Evolutionary conservation across 2,888 invertebrate species (phyloP).

Genomic region (Zaprionus lineosus): DNA sequence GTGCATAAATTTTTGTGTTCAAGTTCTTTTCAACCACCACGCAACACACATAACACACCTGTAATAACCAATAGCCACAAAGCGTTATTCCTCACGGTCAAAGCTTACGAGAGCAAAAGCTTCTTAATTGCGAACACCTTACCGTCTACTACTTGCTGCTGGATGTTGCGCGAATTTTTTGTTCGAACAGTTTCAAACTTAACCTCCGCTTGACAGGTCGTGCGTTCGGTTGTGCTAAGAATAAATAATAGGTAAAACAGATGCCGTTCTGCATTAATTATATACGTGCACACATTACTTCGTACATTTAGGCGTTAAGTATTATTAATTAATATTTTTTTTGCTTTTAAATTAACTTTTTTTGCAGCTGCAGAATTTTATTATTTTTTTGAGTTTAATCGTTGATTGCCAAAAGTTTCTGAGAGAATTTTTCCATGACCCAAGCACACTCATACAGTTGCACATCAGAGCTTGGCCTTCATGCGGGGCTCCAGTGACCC

Average conservation of each 20-base stretch:
- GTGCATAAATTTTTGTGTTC: constrained; percentile 16
- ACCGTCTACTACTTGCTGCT: constrained; percentile 7
- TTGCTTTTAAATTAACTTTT: background rate
- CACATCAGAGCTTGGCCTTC: constrained; percentile 37
- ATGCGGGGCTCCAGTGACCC: constrained; percentile 40
- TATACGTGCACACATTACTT: background rate
- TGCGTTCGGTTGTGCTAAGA: background rate
- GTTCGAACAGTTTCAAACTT: constrained; percentile 55
- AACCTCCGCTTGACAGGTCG: constrained; percentile 38
- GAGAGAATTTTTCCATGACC: constrained; percentile 49
- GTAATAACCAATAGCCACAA: constrained; percentile 29
- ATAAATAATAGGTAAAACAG: constrained; percentile 26
- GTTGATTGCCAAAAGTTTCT: constrained; percentile 1
- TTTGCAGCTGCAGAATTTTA: constrained; percentile 14
- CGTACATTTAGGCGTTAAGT: constrained; percentile 1
- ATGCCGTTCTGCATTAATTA: constrained; percentile 7
- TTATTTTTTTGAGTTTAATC: background rate
- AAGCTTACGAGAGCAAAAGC: constrained; percentile 38
- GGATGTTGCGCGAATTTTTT: constrained; percentile 35
- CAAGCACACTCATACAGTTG: constrained; percentile 11
- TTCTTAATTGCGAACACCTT: constrained; percentile 1
- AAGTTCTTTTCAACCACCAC: too few relatives aligned
- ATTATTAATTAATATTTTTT: too few relatives aligned
- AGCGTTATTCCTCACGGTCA: background rate
- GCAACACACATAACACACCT: constrained; percentile 39